A percentile compares a stretch with the other conserved stretches of the same genome.
phyloP scores from a whole-genome alignment of 2,113 vertebrate species.

The Ardeotis arabs region DNA sequence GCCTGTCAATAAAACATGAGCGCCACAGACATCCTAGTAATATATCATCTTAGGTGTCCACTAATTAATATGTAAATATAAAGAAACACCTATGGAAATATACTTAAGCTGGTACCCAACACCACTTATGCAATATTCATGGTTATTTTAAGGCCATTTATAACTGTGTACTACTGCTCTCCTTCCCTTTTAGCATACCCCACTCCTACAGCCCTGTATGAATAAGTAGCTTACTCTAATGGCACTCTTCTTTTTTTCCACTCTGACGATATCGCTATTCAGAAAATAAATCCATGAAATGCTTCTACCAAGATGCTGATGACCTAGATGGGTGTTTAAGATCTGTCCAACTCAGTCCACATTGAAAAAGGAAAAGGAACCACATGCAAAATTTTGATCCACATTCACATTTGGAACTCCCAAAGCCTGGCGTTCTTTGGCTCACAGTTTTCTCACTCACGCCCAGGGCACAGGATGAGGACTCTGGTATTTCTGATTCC shows the following conservation, averaged over 20 bases:
- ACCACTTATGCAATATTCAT: slow-evolving; percentile 75
- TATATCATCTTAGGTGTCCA: slow-evolving; percentile 66
- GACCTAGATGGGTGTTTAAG: neutral
- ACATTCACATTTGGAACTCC: too few relatives aligned
- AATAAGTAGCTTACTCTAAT: slow-evolving; percentile 25
- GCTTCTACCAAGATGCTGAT: neutral
- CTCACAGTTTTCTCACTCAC: neutral
- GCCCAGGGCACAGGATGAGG: neutral
- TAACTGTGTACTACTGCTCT: neutral
- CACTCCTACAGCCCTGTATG: neutral
- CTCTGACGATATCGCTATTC: neutral
- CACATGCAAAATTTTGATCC: neutral
- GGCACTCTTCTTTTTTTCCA: neutral
- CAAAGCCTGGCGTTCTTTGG: neutral
- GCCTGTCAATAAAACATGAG: slow-evolving; percentile 77
- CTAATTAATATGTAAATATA: slow-evolving; percentile 79
- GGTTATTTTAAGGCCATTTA: slow-evolving; percentile 65
- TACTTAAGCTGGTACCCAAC: slow-evolving; percentile 75
- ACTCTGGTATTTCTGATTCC: neutral
- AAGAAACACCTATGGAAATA: slow-evolving; percentile 77
- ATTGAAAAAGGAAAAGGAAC: neutral
- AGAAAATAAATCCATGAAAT: neutral
- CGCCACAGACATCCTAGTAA: slow-evolving; percentile 61
- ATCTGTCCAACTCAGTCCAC: neutral
- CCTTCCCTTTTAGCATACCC: neutral